Base-by-base conservation (phyloP, 1,140 invertebrate genomes). In the Lepidurus couesii region DNA sequence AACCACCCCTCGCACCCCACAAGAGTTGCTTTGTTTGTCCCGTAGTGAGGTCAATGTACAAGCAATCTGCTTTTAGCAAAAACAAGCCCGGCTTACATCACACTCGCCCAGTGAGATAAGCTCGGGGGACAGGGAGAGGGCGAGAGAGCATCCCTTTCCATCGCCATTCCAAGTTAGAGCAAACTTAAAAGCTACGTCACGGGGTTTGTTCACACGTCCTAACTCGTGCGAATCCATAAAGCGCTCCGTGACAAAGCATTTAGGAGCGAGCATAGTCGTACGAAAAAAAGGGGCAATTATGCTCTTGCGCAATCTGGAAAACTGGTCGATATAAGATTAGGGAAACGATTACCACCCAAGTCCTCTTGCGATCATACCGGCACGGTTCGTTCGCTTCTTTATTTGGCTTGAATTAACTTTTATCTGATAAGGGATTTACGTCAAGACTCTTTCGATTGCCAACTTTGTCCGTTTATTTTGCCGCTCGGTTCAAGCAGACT, bases 401-500 rank as follows among this genome's bases (percentile, higher is more conserved):
- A 65, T n/a, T 34, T 34, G 34, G 34, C 34, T 16, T n/a, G 53
- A 65, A 65, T 65, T 65, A 65, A 9, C 16, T 16, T 21, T 65
- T 65, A 65, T 65, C 53, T 65, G 53, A 65, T 65, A 65, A 65
- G 21, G 13, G 53, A 16, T 65, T 65, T 65, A 65, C 13, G 53
- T 65, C 53, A 65, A 21, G 34, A 34, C 34, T 34, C 13, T 65
- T 21, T 16, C 53, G 16, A 65, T n/a, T n/a, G 53, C 53, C 13
- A 21, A 65, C 7, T 65, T 16, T 65, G 16, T 0, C 16, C 16
- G 16, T 65, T 65, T 65, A 13, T n/a, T 7, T 13, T 65, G 13
- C 53, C 1, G n/a, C 13, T 65, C 53, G 21, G 2, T 34, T 3
- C 0, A 3, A 4, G 34, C 4, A 4, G 3, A 34, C 34, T 34